Conservation (phyloP, 2,888 invertebrate genomes). For the Pecten maximus region DNA sequence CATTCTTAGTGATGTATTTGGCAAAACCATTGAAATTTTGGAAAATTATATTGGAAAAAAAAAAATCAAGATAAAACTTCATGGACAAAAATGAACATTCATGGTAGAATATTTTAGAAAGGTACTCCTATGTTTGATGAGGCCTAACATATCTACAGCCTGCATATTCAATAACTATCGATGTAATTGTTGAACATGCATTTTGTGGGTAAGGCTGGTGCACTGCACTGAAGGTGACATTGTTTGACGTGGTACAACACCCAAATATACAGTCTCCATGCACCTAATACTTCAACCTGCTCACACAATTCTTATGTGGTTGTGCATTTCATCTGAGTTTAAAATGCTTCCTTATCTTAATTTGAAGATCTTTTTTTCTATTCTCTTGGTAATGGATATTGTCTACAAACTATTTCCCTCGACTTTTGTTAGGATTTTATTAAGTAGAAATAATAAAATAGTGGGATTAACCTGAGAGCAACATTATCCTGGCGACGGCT, state of each 20-base stretch:
- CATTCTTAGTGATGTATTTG: background rate
- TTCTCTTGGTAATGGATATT: background rate
- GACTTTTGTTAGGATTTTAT: background rate
- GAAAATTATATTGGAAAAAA: background rate
- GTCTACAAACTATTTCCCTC: background rate
- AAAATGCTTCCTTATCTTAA: background rate
- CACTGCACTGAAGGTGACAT: background rate
- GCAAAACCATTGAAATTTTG: background rate
- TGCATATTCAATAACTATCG: background rate
- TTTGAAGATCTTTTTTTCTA: background rate
- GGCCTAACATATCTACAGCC: background rate
- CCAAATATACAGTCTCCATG: background rate
- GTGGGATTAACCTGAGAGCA: background rate
- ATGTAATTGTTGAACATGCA: background rate
- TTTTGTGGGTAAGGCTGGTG: background rate
- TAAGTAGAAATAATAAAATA: background rate
- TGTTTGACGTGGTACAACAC: background rate
- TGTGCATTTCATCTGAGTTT: background rate
- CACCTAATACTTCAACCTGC: constrained; percentile 13
- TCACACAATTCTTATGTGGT: constrained; percentile 1
- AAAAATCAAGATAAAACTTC: background rate
- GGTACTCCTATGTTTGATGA: background rate
- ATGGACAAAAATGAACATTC: background rate
- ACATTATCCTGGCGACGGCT: too few species aligned
- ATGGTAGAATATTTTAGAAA: background rate